phyloP scores from a whole-genome alignment of 2,113 vertebrate genomes.

The Mixornis gularis region DNA sequence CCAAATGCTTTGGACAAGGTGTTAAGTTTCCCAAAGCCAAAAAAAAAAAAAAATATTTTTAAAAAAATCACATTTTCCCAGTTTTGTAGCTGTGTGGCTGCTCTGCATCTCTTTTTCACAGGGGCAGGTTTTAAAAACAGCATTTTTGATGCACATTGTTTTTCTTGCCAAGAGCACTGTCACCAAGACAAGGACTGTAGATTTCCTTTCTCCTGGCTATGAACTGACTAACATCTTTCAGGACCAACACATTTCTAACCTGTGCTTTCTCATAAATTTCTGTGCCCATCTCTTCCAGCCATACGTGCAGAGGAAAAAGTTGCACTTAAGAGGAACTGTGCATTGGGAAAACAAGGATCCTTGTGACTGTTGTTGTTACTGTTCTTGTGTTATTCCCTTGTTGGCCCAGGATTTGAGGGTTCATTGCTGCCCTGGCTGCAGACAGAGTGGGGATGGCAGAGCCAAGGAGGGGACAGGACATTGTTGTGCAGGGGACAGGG shows the following conservation, averaged over 20 bases:
- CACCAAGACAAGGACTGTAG: neutral
- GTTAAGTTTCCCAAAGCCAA: neutral
- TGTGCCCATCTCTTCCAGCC: neutral
- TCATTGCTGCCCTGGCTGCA: neutral
- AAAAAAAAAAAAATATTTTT: neutral
- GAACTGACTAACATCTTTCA: neutral
- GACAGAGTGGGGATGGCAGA: neutral
- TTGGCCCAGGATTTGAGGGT: neutral
- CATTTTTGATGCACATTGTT: neutral
- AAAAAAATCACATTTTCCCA: neutral
- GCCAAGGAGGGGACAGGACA: neutral
- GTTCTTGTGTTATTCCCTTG: neutral
- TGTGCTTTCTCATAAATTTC: neutral
- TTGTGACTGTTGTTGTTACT: neutral
- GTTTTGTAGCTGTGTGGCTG: neutral
- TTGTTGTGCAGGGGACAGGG: neutral
- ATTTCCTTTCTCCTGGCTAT: neutral
- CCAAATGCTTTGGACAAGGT: slow-evolving; percentile 8
- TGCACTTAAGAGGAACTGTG: neutral
- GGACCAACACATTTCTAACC: neutral
- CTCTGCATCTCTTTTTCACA: neutral
- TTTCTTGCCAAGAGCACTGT: neutral
- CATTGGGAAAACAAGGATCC: neutral
- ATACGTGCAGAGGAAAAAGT: neutral
- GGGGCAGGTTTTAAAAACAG: neutral